phyloP scores from a whole-genome alignment of 2,888 invertebrate genomes.

The Bibio marci region DNA sequence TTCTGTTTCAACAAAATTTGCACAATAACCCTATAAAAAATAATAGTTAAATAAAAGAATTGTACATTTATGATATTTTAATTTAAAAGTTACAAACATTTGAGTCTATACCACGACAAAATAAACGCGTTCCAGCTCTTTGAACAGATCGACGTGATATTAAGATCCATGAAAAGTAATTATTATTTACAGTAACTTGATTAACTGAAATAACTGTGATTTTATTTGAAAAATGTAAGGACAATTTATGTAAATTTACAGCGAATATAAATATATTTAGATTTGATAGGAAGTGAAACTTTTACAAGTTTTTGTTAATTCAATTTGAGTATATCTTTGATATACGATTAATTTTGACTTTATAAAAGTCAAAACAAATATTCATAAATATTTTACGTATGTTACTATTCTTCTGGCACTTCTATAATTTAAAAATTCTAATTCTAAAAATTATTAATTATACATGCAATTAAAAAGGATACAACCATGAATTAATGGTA shows the following conservation, averaged over 20 bases:
- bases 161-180: slow-evolving; percentile 69
- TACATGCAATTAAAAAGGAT: slow-evolving; percentile 32
- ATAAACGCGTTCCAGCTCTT: slow-evolving; percentile 79
- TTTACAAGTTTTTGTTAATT: too few species aligned
- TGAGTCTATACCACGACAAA: slow-evolving; percentile 74
- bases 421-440: too few species aligned
- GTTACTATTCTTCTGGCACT: too few species aligned
- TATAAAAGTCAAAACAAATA: too few species aligned
- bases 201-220: slow-evolving; percentile 60
- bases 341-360: too few species aligned
- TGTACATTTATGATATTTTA: not conserved
- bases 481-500: slow-evolving; percentile 88
- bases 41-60: slow-evolving; percentile 15
- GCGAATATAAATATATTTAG: too few species aligned
- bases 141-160: slow-evolving; percentile 76
- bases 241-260: too few species aligned
- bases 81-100: slow-evolving; percentile 24
- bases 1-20: slow-evolving; percentile 98
- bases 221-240: too few species aligned
- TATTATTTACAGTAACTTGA: slow-evolving; percentile 60
- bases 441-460: slow-evolving; percentile 9
- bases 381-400: too few species aligned
- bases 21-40: slow-evolving; percentile 56
- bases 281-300: too few species aligned
- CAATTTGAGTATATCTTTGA: too few species aligned